Conservation (phyloP, 2,113 vertebrate genomes). For the Gallinago undulata region DNA sequence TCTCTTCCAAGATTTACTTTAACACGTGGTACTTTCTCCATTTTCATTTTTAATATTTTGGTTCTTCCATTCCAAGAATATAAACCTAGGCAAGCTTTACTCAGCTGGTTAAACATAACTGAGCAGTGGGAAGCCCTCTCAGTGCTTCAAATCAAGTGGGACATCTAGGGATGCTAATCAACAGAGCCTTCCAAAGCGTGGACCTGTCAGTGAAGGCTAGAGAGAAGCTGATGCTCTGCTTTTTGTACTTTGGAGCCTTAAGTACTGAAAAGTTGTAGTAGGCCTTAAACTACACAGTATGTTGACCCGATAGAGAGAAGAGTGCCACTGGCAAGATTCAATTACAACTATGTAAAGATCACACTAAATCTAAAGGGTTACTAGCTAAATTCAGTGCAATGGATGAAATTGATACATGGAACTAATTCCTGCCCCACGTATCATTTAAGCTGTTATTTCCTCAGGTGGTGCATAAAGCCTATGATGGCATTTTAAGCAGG, state of each 20-base stretch:
- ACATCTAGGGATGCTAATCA: background rate
- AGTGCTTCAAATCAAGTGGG: background rate
- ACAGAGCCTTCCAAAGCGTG: fast-evolving
- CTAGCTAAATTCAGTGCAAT: background rate
- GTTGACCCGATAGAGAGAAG: background rate
- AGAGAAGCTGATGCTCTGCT: background rate
- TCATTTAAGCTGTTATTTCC: background rate
- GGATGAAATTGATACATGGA: background rate
- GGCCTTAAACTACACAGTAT: background rate
- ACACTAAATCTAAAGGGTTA: background rate
- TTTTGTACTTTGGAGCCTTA: background rate
- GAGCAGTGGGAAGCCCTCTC: background rate
- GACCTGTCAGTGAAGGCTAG: background rate
- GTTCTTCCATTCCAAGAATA: background rate
- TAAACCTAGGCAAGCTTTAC: background rate
- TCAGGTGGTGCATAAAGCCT: background rate
- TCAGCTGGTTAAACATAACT: background rate
- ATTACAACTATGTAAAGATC: background rate
- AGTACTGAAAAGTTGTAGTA: background rate
- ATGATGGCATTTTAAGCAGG: background rate
- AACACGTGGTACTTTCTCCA: background rate
- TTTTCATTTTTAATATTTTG: background rate
- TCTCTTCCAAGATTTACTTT: background rate
- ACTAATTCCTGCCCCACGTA: background rate
- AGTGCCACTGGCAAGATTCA: background rate